Conservation (phyloP, 2,888 invertebrate species). For the Lacanobia oleracea region DNA sequence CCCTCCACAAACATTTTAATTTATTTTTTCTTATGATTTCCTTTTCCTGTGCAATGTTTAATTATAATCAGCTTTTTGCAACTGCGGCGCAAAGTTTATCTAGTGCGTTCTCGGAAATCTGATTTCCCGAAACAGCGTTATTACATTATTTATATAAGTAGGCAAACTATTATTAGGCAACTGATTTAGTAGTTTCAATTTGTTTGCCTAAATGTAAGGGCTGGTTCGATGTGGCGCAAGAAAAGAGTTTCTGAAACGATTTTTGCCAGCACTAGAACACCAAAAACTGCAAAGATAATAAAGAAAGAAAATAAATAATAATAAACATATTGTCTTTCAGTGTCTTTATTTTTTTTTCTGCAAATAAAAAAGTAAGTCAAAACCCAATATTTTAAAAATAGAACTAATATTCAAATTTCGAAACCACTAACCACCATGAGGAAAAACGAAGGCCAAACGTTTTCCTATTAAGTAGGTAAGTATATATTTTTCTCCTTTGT, state of each 20-base stretch:
- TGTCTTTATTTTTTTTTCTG: too few species aligned
- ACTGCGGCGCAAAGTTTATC: background rate
- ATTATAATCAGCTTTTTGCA: constrained; percentile 14
- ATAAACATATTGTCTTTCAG: too few species aligned
- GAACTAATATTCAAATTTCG: background rate
- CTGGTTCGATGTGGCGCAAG: too few species aligned
- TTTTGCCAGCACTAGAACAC: too few species aligned
- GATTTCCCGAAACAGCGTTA: background rate
- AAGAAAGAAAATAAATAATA: too few species aligned
- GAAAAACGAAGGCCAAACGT: background rate
- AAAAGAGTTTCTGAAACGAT: too few species aligned
- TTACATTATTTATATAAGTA: background rate
- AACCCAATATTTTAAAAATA: background rate
- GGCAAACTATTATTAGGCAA: background rate
- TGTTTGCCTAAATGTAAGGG: too few species aligned
- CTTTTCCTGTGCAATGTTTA: constrained; percentile 19
- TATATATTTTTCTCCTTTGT: background rate
- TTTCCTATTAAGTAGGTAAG: background rate
- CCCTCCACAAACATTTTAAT: background rate
- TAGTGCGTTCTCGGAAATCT: background rate
- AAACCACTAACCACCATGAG: background rate
- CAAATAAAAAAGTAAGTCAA: too few species aligned
- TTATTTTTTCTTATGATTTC: constrained; percentile 1
- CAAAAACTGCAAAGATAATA: too few species aligned
- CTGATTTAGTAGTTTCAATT: background rate